These are phyloP conservation scores for Sceliomorpha sp. DNA, from an alignment of 2,888 invertebrate species.

Conservation along the genomic window DNA sequence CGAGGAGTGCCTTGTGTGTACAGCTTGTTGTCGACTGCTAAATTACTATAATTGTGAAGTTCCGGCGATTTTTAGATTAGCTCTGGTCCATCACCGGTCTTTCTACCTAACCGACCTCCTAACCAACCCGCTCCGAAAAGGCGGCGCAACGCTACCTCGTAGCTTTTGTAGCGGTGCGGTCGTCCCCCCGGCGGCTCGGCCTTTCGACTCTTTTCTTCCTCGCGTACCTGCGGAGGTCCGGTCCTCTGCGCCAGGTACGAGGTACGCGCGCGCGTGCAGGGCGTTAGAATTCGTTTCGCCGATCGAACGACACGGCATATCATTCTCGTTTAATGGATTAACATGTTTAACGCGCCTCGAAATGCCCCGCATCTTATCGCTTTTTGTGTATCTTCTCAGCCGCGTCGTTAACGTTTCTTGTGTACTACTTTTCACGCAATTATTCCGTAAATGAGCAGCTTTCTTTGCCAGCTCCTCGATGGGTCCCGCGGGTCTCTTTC, in stretches of 20 bases:
- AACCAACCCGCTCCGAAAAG: slow-evolving; percentile 64
- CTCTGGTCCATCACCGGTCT: slow-evolving; percentile 78
- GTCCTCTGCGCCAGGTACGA: too few relatives aligned
- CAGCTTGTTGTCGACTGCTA: slow-evolving; percentile 78
- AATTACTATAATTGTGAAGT: slow-evolving; percentile 80
- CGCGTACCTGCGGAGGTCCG: too few relatives aligned
- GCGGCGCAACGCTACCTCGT: slow-evolving; percentile 18
- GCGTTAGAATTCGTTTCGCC: slow-evolving; percentile 48
- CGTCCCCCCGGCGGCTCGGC: slow-evolving; percentile 7
- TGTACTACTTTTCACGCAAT: too few relatives aligned
- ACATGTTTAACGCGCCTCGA: slow-evolving; percentile 41
- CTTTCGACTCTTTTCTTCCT: slow-evolving; percentile 27
- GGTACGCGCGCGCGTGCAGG: slow-evolving; percentile 41
- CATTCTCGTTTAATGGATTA: slow-evolving; percentile 43
- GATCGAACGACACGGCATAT: slow-evolving; percentile 15
- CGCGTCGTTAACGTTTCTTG: too few relatives aligned
- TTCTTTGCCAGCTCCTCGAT: too few relatives aligned
- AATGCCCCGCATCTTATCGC: too few relatives aligned
- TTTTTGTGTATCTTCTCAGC: too few relatives aligned
- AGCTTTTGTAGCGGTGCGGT: slow-evolving; percentile 37
- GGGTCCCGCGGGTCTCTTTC: too few relatives aligned
- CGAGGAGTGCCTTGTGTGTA: slow-evolving; percentile 65
- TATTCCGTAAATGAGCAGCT: too few relatives aligned
- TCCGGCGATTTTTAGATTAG: slow-evolving; percentile 80
- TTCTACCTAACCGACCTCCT: slow-evolving; percentile 57